phyloP scores from a whole-genome alignment of 2,113 vertebrate species.

The Phainopepla nitens region DNA sequence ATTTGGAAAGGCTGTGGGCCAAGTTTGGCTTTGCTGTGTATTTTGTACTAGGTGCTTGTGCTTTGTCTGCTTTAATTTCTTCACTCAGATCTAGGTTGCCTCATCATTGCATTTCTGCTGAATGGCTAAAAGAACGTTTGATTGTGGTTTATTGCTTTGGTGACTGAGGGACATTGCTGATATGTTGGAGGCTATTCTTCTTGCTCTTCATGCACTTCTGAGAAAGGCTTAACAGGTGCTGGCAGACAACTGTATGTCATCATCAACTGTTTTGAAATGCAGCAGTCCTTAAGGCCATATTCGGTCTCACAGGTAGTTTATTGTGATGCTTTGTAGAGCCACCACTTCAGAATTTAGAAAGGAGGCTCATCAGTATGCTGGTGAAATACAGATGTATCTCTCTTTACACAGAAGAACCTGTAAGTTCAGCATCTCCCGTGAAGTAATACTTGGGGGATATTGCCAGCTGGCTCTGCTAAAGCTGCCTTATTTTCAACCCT shows the following conservation, averaged over 20 bases:
- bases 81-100: not conserved
- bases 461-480: constrained; percentile 39
- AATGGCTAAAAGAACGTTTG: not conserved
- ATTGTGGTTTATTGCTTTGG: constrained; percentile 38
- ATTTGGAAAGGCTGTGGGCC: not conserved
- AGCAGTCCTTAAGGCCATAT: constrained; percentile 45
- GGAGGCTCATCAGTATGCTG: constrained; percentile 56
- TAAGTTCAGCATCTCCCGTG: constrained; percentile 48
- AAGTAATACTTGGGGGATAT: constrained; percentile 42
- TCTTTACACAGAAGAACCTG: constrained; percentile 51
- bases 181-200: constrained; percentile 13
- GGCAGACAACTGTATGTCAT: constrained; percentile 21
- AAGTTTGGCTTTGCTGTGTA: not conserved
- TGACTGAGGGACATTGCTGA: constrained; percentile 1
- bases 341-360: constrained; percentile 27
- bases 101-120: not conserved
- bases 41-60: not conserved
- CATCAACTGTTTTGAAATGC: constrained; percentile 55
- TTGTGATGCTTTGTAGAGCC: constrained; percentile 27
- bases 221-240: constrained; percentile 26
- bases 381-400: constrained; percentile 36
- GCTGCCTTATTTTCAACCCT: constrained; percentile 12
- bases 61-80: not conserved
- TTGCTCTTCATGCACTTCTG: not conserved
- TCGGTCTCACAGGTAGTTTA: constrained; percentile 43